These are phyloP conservation scores for Sycon ciliatum DNA, from an alignment of 37 sponge, comb jelly and placozoan species.

Conservation along the genomic window DNA sequence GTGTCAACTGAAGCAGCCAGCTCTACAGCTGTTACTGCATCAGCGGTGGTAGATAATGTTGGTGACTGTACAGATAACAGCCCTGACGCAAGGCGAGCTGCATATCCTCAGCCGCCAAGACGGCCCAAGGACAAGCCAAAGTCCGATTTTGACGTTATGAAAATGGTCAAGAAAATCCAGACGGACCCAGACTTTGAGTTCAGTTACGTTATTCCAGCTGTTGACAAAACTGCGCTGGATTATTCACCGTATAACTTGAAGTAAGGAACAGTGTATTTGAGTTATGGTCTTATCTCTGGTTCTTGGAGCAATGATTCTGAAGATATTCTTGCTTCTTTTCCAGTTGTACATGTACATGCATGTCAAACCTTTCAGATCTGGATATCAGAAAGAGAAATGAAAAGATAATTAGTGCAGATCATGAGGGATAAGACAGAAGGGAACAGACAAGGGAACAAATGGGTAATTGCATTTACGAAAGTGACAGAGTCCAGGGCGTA, in stretches of 20 bases:
- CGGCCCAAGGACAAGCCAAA: slow-evolving; percentile 30
- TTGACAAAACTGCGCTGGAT: slow-evolving; percentile 41
- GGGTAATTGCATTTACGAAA: too few species aligned
- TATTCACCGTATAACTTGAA: slow-evolving; percentile 86
- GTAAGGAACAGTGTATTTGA: slow-evolving; percentile 25
- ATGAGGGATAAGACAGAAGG: too few species aligned
- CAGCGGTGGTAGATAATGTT: too few species aligned
- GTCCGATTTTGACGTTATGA: slow-evolving; percentile 61
- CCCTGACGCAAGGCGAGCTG: slow-evolving; percentile 14
- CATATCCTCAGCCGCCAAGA: slow-evolving; percentile 22
- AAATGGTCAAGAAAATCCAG: slow-evolving; percentile 61
- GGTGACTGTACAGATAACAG: too few species aligned
- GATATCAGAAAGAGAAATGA: too few species aligned
- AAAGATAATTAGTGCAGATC: too few species aligned
- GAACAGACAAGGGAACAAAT: too few species aligned
- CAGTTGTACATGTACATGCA: not conserved
- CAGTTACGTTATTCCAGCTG: slow-evolving; percentile 72
- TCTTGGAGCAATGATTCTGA: not conserved
- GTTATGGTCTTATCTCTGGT: not conserved
- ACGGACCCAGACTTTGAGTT: slow-evolving; percentile 84
- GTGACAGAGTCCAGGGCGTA: too few species aligned
- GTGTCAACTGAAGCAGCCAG: too few species aligned
- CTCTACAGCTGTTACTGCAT: too few species aligned
- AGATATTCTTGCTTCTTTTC: not conserved
- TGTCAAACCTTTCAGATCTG: too few species aligned